Conservation (phyloP, 30 jellyfish, hydroid and myxozoan genomes). For the Rhopilema esculentum region DNA sequence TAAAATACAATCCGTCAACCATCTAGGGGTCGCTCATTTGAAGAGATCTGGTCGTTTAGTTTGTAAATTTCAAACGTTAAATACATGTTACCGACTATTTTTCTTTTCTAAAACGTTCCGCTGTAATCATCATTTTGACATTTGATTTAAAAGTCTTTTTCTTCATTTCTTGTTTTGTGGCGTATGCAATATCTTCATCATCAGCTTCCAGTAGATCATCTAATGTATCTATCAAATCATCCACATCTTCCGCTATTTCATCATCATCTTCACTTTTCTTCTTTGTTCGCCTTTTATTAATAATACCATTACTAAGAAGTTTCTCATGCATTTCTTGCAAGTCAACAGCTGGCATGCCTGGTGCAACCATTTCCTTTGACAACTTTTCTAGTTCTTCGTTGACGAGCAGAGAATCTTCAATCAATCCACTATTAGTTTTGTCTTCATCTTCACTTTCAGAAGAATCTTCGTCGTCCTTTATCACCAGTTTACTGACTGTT, state of each 20-base stretch:
- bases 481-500: too few species aligned
- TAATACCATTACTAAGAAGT: not conserved
- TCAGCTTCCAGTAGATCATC: slow-evolving; percentile 75
- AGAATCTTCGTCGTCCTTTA: not conserved
- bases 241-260: slow-evolving; percentile 45
- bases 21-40: too few species aligned
- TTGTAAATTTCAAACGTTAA: too few species aligned
- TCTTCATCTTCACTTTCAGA: slow-evolving; percentile 47
- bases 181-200: slow-evolving; percentile 65
- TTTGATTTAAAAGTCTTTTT: slow-evolving; percentile 17
- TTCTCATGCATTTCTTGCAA: slow-evolving; percentile 18
- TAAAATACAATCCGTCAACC: too few species aligned
- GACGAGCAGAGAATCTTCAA: not conserved
- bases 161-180: slow-evolving; percentile 26
- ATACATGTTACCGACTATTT: not conserved
- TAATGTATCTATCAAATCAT: slow-evolving; percentile 53
- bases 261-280: slow-evolving; percentile 5
- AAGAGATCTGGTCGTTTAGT: too few species aligned
- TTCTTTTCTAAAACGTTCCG: not conserved
- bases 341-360: slow-evolving; percentile 78
- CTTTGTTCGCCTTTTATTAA: not conserved
- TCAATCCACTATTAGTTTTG: not conserved
- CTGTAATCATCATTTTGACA: slow-evolving; percentile 18
- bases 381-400: slow-evolving; percentile 37
- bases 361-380: slow-evolving; percentile 32